phyloP scores from a whole-genome alignment of 2,113 vertebrate genomes.

The Ceyx melanurus region DNA sequence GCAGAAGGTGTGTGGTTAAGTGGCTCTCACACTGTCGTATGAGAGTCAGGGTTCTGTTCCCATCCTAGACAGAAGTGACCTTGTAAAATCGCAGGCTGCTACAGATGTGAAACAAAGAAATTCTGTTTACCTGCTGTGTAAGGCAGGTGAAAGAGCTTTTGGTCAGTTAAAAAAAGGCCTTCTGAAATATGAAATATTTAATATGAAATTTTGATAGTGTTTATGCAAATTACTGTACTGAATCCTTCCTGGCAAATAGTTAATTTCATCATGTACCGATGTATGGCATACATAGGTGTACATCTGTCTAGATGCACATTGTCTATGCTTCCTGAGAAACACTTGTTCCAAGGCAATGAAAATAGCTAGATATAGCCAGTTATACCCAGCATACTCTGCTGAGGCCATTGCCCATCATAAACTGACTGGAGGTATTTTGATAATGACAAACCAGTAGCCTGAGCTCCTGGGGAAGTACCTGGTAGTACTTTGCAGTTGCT shows the following conservation, averaged over 20 bases:
- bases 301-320: not conserved
- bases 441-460: not conserved
- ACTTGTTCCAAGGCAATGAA: not conserved
- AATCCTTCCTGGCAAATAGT: not conserved
- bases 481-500: not conserved
- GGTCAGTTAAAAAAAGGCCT: not conserved
- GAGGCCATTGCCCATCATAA: not conserved
- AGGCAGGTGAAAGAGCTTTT: not conserved
- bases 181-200: not conserved
- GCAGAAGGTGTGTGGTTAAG: not conserved
- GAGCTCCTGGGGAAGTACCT: not conserved
- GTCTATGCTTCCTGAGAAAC: not conserved
- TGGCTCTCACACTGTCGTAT: not conserved
- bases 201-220: not conserved
- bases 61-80: not conserved
- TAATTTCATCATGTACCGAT: not conserved
- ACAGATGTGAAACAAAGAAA: not conserved
- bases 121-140: not conserved
- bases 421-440: not conserved
- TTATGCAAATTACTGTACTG: not conserved
- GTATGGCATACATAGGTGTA: not conserved
- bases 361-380: not conserved
- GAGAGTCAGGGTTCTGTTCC: not conserved
- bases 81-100: not conserved
- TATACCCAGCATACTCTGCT: not conserved